Evolutionary conservation across 2,797 vertebrate species (phyloP).

Genomic region (Falco berigora): DNA sequence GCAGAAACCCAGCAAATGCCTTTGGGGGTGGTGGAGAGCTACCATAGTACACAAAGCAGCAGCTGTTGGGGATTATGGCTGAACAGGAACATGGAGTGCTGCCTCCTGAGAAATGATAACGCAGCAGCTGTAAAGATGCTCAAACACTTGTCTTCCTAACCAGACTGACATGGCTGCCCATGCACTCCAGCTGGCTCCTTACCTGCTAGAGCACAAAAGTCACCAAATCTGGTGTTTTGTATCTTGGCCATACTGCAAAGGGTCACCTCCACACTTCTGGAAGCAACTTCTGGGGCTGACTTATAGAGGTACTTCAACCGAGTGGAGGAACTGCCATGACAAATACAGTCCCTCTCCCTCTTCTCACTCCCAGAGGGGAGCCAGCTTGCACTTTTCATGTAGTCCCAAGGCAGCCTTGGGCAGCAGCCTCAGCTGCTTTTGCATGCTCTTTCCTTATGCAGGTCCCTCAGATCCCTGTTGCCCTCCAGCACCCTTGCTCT

Average conservation of each 20-base stretch:
- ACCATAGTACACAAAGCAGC: not conserved
- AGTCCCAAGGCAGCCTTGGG: not conserved
- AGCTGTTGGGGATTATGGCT: not conserved
- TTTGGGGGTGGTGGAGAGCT: not conserved
- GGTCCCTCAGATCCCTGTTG: not conserved
- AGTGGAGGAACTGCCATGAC: not conserved
- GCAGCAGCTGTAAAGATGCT: not conserved
- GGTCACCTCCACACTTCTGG: not conserved
- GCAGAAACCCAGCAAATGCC: not conserved
- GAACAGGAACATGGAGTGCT: not conserved
- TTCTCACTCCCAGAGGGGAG: not conserved
- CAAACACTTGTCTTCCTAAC: not conserved
- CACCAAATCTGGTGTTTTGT: not conserved
- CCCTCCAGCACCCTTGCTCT: not conserved
- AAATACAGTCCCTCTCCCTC: not conserved
- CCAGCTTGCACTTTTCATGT: fast-evolving
- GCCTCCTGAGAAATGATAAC: not conserved
- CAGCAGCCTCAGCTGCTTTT: not conserved
- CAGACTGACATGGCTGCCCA: not conserved
- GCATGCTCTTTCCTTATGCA: not conserved
- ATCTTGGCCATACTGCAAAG: not conserved
- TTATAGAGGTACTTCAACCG: not conserved
- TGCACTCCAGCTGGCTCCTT: not conserved
- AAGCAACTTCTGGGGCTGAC: not conserved
- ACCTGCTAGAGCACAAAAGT: not conserved